Evolutionary conservation across 2,797 vertebrate species (phyloP), one percentile per base, ranked within the genome.

Genomic region (Fistularia commersonii): DNA sequence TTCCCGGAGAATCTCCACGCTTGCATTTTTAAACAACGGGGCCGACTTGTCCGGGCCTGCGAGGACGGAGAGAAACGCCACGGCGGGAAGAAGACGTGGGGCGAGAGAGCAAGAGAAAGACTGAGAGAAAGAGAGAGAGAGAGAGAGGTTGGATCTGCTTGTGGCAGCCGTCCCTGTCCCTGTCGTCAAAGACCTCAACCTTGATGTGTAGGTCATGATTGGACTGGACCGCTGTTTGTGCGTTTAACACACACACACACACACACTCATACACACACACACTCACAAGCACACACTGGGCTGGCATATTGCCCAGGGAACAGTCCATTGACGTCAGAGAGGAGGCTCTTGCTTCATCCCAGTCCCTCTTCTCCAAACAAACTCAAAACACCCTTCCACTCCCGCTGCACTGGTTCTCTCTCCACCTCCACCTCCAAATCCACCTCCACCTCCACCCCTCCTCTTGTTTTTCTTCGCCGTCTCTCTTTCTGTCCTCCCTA

Each of bases 311-410:
- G 86, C 90, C 91, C 88, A 82, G 89, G 87, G 90, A 90, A 90
- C 86, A 84, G 76, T 84, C 78, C 80, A 91, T 91, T 92, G 90
- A 92, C 90, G 91, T 92, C 89, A 92, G 86, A 90, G 85, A 67
- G 45, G 82, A 60, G 57, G 77, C 83, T 87, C 85, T 91, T 89
- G 87, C 88, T 86, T 91, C 89, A 91, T 91, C 86, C 67, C 72
- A 76, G 86, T 86, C 83, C 83, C 84, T 84, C 83, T 88, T 89
- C 84, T 90, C 88, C 86, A 91, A 91, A 91, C 87, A 91, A 90
- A 85, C 82, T 84, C 81, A 76, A 87, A 86, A 85, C 76, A 81
- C 64, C 73, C 74, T 54, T 65, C 67, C 68, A 70, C 57, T 77
- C 73, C 70, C 35, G 63, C 72, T 56, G 51, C 61, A 67, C 63